Evolutionary conservation across 2,888 invertebrate species (phyloP).

Genomic region (Pristionchus maxplancki): DNA sequence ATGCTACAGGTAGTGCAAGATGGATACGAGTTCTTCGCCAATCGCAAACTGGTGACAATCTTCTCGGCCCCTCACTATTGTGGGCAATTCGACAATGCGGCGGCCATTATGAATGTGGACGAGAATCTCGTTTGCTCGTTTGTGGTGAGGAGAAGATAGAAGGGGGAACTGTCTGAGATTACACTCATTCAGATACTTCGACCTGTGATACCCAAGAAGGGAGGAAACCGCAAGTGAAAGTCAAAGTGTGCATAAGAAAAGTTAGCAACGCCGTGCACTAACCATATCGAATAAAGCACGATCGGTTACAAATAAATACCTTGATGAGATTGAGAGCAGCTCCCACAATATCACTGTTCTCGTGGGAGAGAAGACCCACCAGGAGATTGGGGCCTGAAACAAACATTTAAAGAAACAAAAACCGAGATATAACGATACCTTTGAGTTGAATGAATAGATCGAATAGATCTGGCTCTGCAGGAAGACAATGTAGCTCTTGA

Average conservation of each 20-base stretch:
- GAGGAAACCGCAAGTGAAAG: constrained; percentile 35
- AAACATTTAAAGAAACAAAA: background rate
- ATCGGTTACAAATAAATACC: constrained; percentile 57
- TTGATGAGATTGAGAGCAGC: constrained; percentile 85
- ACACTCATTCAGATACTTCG: constrained; percentile 57
- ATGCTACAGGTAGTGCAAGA: constrained; percentile 80
- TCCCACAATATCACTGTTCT: constrained; percentile 93
- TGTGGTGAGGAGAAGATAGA: constrained; percentile 56
- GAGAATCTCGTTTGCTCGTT: constrained; percentile 69
- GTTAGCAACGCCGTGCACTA: constrained; percentile 41
- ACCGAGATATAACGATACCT: constrained; percentile 35
- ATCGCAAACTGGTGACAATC: constrained; percentile 67
- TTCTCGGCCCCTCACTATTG: constrained; percentile 70
- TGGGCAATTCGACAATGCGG: constrained; percentile 71
- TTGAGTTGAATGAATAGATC: constrained; percentile 90
- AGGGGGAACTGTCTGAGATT: constrained; percentile 56
- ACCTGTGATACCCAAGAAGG: constrained; percentile 42
- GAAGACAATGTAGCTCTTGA: constrained; percentile 91
- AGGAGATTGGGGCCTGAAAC: constrained; percentile 87
- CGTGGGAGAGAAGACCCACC: constrained; percentile 93
- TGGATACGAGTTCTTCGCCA: constrained; percentile 82
- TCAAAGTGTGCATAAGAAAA: background rate
- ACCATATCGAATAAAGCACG: constrained; percentile 45
- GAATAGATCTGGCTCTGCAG: constrained; percentile 96
- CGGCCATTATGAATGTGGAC: constrained; percentile 72